phyloP scores from a whole-genome alignment of 2,888 invertebrate species.

The Saturnia japonica region DNA sequence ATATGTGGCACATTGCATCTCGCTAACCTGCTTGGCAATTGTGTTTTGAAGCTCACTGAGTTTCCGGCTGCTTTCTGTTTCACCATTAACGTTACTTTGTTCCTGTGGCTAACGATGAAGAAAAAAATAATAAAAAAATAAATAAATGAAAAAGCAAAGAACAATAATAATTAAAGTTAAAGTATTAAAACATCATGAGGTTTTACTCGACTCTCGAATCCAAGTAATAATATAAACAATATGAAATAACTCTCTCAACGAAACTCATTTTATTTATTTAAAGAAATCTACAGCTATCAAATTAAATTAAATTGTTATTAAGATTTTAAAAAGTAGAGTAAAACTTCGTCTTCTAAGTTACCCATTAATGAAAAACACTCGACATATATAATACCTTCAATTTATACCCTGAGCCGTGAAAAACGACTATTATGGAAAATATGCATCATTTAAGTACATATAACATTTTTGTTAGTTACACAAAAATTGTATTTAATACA shows the following conservation, averaged over 20 bases:
- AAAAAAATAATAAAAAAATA: conserved; percentile 50
- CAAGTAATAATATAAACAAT: neutral
- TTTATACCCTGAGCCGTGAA: no score
- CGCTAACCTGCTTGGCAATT: conserved; percentile 91
- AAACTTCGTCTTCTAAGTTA: conserved; percentile 22
- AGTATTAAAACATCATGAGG: conserved; percentile 1
- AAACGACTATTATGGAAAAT: no score
- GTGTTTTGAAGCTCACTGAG: conserved; percentile 92
- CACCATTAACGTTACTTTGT: conserved; percentile 72
- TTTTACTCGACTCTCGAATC: conserved; percentile 25
- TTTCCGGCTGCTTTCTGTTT: conserved; percentile 73
- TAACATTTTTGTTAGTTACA: no score
- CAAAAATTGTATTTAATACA: neutral
- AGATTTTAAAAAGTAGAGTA: conserved; percentile 27
- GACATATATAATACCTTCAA: no score
- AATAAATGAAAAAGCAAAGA: conserved; percentile 22
- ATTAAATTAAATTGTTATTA: no score
- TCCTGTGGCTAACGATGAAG: conserved; percentile 69
- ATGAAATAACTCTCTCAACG: neutral
- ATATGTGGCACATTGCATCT: neutral
- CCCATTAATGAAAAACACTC: neutral
- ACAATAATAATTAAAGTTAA: neutral
- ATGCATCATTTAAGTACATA: no score
- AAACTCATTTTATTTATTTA: no score
- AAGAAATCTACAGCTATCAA: no score